Percentiles rank a stretch among this genome's conserved stretches.
phyloP scores from a whole-genome alignment of 2,888 invertebrate genomes.

The Abrostola tripartita region DNA sequence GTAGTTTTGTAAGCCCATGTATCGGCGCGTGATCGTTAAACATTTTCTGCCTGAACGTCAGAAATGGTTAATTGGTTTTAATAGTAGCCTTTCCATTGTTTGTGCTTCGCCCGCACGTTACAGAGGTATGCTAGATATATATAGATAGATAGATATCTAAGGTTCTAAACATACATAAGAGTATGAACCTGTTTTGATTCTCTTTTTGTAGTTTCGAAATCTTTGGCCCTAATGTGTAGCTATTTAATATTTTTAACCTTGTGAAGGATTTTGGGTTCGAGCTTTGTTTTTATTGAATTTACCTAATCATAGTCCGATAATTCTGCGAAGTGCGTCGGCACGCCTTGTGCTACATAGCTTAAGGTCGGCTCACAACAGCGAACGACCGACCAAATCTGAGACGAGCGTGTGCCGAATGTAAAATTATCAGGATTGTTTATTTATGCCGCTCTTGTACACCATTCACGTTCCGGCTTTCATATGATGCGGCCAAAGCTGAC shows the following conservation, averaged over 20 bases:
- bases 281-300: constrained; percentile 27
- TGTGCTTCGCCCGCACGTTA: constrained; percentile 11
- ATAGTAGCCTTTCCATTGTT: constrained; percentile 38
- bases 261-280: background rate
- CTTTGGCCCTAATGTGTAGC: no score
- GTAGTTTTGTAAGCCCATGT: constrained; percentile 55
- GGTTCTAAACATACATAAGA: no score
- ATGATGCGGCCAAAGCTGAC: constrained; percentile 38
- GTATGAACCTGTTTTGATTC: no score
- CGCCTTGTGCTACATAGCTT: constrained; percentile 65
- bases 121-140: no score
- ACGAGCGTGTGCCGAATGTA: constrained; percentile 61
- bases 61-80: constrained; percentile 46
- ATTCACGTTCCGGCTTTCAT: constrained; percentile 50
- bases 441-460: constrained; percentile 54
- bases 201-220: no score
- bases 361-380: constrained; percentile 59
- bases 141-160: no score
- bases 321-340: constrained; percentile 49
- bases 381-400: constrained; percentile 57
- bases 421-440: constrained; percentile 56
- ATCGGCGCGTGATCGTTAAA: constrained; percentile 30
- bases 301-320: constrained; percentile 38
- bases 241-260: no score
- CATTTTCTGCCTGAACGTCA: constrained; percentile 40